phyloP scores from a whole-genome alignment of 2,113 vertebrate species.

The Riparia riparia region DNA sequence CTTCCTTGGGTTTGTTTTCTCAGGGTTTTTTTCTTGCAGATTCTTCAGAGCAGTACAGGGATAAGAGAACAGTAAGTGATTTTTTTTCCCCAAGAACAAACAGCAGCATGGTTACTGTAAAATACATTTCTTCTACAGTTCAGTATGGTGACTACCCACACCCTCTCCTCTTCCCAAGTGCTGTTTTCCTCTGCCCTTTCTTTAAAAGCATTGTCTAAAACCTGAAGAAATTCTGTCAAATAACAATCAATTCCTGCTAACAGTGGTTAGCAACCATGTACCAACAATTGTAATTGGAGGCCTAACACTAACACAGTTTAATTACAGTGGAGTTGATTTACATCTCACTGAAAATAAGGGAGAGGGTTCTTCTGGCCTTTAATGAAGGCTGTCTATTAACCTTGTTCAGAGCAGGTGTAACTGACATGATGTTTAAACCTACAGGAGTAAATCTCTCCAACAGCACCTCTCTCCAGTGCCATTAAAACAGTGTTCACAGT shows the following conservation, averaged over 20 bases:
- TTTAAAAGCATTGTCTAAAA: constrained; percentile 26
- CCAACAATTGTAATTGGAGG: background rate
- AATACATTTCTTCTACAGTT: background rate
- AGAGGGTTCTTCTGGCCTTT: background rate
- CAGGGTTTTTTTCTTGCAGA: background rate
- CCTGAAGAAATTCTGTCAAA: background rate
- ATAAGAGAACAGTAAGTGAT: background rate
- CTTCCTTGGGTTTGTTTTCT: background rate
- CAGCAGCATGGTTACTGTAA: background rate
- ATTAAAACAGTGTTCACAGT: background rate
- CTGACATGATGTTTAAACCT: background rate
- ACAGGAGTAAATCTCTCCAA: background rate
- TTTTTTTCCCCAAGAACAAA: background rate
- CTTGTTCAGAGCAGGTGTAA: background rate
- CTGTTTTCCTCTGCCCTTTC: background rate
- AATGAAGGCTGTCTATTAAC: background rate
- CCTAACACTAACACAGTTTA: background rate
- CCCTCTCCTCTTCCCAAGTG: background rate
- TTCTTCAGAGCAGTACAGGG: background rate
- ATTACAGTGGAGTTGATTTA: background rate
- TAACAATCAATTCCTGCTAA: background rate
- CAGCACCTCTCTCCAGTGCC: background rate
- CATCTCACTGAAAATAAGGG: background rate
- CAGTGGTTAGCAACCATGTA: background rate
- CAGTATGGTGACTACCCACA: background rate